phyloP scores from a whole-genome alignment of 2,797 vertebrate genomes.

The Rhinella marina region DNA sequence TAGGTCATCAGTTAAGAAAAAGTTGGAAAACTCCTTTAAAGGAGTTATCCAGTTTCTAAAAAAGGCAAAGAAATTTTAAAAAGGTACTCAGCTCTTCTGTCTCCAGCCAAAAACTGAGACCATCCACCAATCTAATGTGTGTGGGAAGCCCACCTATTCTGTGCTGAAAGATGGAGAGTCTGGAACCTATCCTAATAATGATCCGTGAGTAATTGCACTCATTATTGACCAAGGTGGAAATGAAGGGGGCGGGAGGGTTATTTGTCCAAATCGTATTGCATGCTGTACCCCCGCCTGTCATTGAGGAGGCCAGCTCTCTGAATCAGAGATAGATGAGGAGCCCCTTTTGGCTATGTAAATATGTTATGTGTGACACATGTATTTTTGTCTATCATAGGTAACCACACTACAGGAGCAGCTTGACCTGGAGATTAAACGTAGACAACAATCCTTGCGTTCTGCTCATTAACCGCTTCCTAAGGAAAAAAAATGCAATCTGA shows the following conservation, averaged over 20 bases:
- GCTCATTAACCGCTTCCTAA: slow-evolving; percentile 4
- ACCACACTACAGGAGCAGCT: slow-evolving; percentile 78
- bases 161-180: too few relatives aligned
- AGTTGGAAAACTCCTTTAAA: too few relatives aligned
- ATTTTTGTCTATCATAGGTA: slow-evolving; percentile 69
- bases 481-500: background rate
- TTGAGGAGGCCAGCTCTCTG: too few relatives aligned
- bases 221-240: background rate
- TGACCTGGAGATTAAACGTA: slow-evolving; percentile 72
- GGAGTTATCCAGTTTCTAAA: too few relatives aligned
- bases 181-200: background rate
- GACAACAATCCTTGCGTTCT: slow-evolving; percentile 22
- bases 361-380: background rate
- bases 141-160: too few relatives aligned
- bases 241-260: background rate
- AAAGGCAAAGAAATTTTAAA: too few relatives aligned
- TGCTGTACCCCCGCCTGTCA: background rate
- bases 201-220: background rate
- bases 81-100: too few relatives aligned
- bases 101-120: too few relatives aligned
- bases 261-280: background rate
- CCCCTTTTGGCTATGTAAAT: background rate
- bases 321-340: background rate
- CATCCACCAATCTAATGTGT: too few relatives aligned
- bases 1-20: too few relatives aligned